A percentile compares a stretch with the other conserved stretches of the same genome.
phyloP scores from a whole-genome alignment of 2,113 vertebrate species.

The Odobenus rosmarus region DNA sequence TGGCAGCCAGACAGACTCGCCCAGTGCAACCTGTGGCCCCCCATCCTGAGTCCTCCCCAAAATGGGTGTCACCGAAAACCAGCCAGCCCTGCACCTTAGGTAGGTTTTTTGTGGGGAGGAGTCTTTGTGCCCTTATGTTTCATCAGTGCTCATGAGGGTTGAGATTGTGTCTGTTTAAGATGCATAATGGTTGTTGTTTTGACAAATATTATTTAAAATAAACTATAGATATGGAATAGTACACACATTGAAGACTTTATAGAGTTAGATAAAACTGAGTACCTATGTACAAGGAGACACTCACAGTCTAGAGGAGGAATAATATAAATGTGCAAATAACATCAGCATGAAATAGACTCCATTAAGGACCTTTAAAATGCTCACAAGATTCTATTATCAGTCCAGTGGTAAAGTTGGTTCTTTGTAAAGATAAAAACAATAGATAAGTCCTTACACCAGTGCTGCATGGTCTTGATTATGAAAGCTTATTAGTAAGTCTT shows the following conservation, averaged over 20 bases:
- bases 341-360: neutral
- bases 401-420: neutral
- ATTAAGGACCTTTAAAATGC: neutral
- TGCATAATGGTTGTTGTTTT: neutral
- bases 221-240: neutral
- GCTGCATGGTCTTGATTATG: neutral
- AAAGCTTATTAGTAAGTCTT: neutral
- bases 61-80: slow-evolving; percentile 89
- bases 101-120: slow-evolving; percentile 76
- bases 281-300: neutral
- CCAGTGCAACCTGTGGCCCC: slow-evolving; percentile 96
- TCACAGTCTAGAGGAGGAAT: neutral
- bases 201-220: neutral
- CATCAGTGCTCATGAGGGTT: neutral
- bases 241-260: neutral
- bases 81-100: slow-evolving; percentile 85
- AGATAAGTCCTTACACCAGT: neutral
- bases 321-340: neutral
- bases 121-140: neutral
- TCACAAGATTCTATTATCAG: neutral
- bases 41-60: slow-evolving; percentile 95
- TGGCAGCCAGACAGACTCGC: slow-evolving; percentile 95
- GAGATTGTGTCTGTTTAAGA: neutral
- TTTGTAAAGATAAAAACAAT: neutral
- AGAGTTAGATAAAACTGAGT: neutral